Conservation (phyloP, 2,888 invertebrate species). For the Pecten maximus region DNA sequence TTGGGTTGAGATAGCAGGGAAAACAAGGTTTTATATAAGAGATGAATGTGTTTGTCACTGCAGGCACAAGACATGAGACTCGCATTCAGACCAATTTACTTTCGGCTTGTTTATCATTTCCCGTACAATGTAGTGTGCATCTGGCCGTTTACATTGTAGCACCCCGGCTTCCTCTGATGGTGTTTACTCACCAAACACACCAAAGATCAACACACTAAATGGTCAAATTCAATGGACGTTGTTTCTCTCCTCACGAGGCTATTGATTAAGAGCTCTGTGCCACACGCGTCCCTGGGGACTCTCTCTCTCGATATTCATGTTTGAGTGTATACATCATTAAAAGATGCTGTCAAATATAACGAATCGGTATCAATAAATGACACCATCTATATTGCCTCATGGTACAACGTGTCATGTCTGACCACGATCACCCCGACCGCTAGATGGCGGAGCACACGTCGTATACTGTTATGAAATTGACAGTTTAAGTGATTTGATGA, state of each 20-base stretch:
- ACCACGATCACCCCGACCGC: background rate
- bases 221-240: background rate
- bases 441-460: background rate
- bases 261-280: background rate
- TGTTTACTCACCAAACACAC: background rate
- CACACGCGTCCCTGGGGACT: conserved; percentile 3
- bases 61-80: background rate
- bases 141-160: background rate
- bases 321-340: background rate
- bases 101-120: background rate
- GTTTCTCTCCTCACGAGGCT: background rate
- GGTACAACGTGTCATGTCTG: background rate
- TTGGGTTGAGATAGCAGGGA: background rate
- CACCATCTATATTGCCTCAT: background rate
- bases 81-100: background rate
- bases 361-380: background rate
- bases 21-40: background rate
- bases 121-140: background rate
- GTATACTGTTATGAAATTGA: background rate
- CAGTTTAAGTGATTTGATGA: too few relatives aligned
- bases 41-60: background rate
- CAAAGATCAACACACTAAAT: background rate
- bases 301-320: background rate
- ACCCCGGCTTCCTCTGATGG: background rate
- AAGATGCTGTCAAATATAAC: conserved; percentile 19